Base-by-base conservation (phyloP, 2,113 vertebrate genomes). In the Sphaerodactylus townsendi region DNA sequence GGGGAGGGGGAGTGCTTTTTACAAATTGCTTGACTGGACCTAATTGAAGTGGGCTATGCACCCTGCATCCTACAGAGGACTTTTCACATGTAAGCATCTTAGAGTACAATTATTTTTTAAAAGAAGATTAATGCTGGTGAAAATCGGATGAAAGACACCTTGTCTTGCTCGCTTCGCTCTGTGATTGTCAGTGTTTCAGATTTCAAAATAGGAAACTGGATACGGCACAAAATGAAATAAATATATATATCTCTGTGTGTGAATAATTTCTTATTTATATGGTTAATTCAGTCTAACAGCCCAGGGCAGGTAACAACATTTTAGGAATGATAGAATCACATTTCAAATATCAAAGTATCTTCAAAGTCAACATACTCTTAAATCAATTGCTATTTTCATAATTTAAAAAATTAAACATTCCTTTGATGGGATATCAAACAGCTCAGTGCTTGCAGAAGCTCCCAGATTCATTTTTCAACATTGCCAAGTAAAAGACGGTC, bases 11-110 rank as follows among this genome's bases (percentile, higher is more conserved):
- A 78, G 10, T 25, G 56, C 0, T 30, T 69, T 82, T 72, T n/a
- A 5, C 13, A 87, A 85, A 93, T 88, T 76, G 35, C 85, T 91
- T 88, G 73, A 70, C 53, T 70, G 56, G 77, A 46, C 10, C 77
- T 90, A 33, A 76, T 78, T 71, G 66, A 78, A 30, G 37, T 48
- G 37, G 25, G 23, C 48, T 39, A 30, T 69, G 46, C 33, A 68
- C 46, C 46, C 79, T 73, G 35, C 64, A 48, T 72, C 2, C 11
- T 46, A 77, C 41, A 89, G 35, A 33, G 44, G 25, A 10, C 8
- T 50, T 0, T 9, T 6, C 82, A 35, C 75, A 37, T 25, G 30
- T 7, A 59, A 28, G 1, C 28, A 77, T 69, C 66, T 69, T 78
- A 9, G 77, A n/a, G 28, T 21, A 10, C 48, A 69, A 81, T 83